phyloP scores from a whole-genome alignment of 2,113 vertebrate genomes.

The Menidia beryllina region DNA sequence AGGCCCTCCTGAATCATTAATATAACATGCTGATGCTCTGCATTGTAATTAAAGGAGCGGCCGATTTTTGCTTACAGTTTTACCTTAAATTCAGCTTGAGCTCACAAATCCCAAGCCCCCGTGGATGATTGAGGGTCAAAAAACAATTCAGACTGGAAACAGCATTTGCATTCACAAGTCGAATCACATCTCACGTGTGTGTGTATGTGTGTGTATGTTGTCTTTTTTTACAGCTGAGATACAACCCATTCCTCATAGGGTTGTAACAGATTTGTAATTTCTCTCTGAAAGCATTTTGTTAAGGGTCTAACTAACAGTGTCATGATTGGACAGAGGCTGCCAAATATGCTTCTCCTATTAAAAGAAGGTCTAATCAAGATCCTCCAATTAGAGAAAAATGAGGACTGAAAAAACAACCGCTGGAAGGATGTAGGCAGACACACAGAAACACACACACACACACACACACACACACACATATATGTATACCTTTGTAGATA shows the following conservation, averaged over 20 bases:
- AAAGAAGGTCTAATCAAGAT: constrained; percentile 26
- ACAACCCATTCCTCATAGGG: constrained; percentile 55
- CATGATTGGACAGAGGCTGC: constrained; percentile 42
- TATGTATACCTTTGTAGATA: too few species aligned
- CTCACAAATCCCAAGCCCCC: constrained; percentile 11
- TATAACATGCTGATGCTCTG: constrained; percentile 37
- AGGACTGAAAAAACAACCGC: too few species aligned
- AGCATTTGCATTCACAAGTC: constrained; percentile 7
- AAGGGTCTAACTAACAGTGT: constrained; percentile 22
- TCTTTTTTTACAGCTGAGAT: too few species aligned
- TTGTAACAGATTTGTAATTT: constrained; percentile 55
- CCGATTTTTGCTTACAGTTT: constrained; percentile 47
- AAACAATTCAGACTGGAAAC: constrained; percentile 9
- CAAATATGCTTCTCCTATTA: constrained; percentile 22
- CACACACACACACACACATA: too few species aligned
- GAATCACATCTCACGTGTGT: too few species aligned
- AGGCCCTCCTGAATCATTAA: constrained; percentile 65
- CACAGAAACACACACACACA: too few species aligned
- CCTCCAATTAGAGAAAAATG: background rate
- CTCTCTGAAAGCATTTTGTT: constrained; percentile 45
- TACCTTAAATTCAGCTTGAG: constrained; percentile 5
- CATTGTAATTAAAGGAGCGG: constrained; percentile 53
- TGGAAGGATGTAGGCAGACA: background rate
- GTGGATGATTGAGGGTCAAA: background rate
- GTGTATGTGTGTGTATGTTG: too few species aligned